Evolutionary conservation across 2,113 vertebrate species (phyloP).

Genomic region (Numida meleagris): DNA sequence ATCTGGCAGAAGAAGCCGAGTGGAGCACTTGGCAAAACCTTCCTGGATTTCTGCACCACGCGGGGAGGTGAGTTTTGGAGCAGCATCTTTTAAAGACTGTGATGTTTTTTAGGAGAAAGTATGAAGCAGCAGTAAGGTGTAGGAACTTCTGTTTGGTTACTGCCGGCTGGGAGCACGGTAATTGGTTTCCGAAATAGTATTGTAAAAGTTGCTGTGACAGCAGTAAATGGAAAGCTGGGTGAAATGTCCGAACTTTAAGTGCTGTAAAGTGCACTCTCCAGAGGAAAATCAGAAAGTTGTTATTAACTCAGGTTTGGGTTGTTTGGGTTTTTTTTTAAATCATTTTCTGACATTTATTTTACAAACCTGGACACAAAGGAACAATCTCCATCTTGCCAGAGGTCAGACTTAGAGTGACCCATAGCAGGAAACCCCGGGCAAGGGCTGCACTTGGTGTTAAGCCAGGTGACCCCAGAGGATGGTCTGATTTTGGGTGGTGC

Average conservation of each 20-base stretch:
- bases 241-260: neutral
- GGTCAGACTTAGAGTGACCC: neutral
- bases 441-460: neutral
- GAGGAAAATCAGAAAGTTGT: neutral
- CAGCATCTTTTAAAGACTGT: neutral
- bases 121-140: neutral
- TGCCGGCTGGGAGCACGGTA: neutral
- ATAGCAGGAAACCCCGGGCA: neutral
- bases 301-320: neutral
- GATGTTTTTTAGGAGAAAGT: neutral
- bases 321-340: neutral
- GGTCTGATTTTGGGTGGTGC: too few relatives aligned
- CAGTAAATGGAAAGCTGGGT: neutral
- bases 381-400: neutral
- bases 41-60: neutral
- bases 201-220: neutral
- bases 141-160: neutral
- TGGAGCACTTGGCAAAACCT: neutral
- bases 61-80: conserved; percentile 56
- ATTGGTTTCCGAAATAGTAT: conserved; percentile 2
- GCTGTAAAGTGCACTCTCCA: neutral
- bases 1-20: neutral
- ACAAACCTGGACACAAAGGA: neutral
- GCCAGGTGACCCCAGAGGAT: accelerated
- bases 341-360: neutral